Evolutionary conservation across 1,140 invertebrate genomes (phyloP).

Genomic region (Ips nitidus): DNA sequence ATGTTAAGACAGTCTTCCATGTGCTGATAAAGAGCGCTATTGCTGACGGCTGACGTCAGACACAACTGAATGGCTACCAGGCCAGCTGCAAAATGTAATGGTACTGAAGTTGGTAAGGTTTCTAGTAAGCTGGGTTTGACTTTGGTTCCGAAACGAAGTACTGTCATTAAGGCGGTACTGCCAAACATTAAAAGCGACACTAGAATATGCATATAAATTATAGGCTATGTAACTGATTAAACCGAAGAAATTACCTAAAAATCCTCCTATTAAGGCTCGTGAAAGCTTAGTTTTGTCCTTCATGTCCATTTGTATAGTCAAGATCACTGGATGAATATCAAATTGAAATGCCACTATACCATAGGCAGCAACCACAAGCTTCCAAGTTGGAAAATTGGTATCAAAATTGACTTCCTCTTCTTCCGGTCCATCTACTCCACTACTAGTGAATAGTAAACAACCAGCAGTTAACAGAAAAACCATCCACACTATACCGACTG

Average conservation of each 20-base stretch:
- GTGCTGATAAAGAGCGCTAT: conserved; percentile 74
- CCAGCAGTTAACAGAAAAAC: conserved; percentile 61
- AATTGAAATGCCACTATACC: conserved; percentile 72
- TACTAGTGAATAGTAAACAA: conserved; percentile 52
- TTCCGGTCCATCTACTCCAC: not conserved
- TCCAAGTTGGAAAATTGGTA: conserved; percentile 42
- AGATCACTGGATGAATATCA: conserved; percentile 75
- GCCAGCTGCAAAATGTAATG: conserved; percentile 63
- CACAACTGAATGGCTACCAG: conserved; percentile 74
- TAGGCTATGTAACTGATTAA: not conserved
- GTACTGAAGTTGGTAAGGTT: conserved; percentile 63
- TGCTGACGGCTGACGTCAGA: conserved; percentile 72
- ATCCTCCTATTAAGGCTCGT: conserved; percentile 64
- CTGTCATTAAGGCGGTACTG: conserved; percentile 63
- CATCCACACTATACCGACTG: conserved; percentile 59
- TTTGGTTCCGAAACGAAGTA: conserved; percentile 62
- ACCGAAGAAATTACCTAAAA: conserved; percentile 55
- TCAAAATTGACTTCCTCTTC: not conserved
- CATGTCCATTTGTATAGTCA: conserved; percentile 82
- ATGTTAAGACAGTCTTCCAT: conserved; percentile 64
- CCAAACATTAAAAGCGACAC: conserved; percentile 65
- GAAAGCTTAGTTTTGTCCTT: conserved; percentile 64
- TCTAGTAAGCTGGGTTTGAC: conserved; percentile 57
- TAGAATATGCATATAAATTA: conserved; percentile 43
- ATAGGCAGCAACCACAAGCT: conserved; percentile 61